Base-by-base conservation (phyloP, 2,113 vertebrate species). In the Rhipidura dahli region DNA sequence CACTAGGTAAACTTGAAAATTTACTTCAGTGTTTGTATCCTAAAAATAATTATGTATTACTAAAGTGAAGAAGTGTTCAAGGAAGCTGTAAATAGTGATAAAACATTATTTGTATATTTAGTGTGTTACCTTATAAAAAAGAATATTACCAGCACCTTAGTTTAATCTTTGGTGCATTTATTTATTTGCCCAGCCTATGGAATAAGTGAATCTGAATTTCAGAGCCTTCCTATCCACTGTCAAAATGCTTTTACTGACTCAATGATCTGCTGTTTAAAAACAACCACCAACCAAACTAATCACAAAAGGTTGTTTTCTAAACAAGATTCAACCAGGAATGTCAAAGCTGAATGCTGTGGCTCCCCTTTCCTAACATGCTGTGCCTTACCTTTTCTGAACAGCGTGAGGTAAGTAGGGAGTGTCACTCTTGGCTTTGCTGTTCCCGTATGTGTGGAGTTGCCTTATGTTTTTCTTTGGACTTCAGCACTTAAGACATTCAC, bases 51-150 rank as follows among this genome's bases (percentile, higher is more conserved):
- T 54, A 79, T 77, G 84, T 75, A 81, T 84, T 81, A 77, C 56
- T 94, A 12, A 95, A 90, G 78, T 68, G 68, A 96, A 56, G 51
- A 93, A 83, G 49, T 22, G 59, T 64, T 93, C 40, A 71, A 87
- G 60, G 78, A 92, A 73, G 86, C 73, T 97, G 96, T 96, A 97
- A 96, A 97, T 96, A 96, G 50, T 47, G 76, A 77, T 82, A 75
- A 80, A 75, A 56, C 7, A 5, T 87, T 63, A 87, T 92, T 89
- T 96, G 85, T 96, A 90, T 96, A 96, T 96, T 92, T 90, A 84
- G 80, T 20, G 51, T 68, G 44, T 78, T 84, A 83, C 28, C 31
- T 76, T 81, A 44, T 12, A 60, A 70, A 45, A n/a, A 92, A 42
- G 24, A 93, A 1, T 96, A 89, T 92, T 88, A 13, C 63, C 6